These are phyloP conservation scores for Leptinotarsa lineolata DNA, from an alignment of 1,140 invertebrate genomes.

Conservation along the genomic window DNA sequence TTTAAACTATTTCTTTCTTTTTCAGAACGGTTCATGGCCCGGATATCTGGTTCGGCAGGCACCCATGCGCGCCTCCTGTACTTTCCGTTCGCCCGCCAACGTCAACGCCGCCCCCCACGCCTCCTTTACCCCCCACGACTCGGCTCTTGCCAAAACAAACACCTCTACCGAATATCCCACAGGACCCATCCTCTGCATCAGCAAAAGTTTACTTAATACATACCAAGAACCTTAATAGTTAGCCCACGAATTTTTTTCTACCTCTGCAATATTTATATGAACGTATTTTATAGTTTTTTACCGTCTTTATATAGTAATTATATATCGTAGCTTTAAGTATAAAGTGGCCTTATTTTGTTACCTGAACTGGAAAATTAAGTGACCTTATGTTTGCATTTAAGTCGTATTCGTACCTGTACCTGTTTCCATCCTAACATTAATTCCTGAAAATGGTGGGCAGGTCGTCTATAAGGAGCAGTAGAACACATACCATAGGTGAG, in stretches of 20 bases:
- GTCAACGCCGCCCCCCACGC: conserved; percentile 33
- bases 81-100: conserved; percentile 44
- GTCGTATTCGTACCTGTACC: conserved; percentile 16
- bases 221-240: conserved; percentile 19
- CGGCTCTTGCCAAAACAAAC: conserved; percentile 4
- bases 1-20: conserved; percentile 33
- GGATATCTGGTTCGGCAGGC: conserved; percentile 41
- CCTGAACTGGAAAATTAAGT: conserved; percentile 38
- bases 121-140: conserved; percentile 20
- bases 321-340: conserved; percentile 29
- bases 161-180: conserved; percentile 20
- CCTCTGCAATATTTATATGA: conserved; percentile 39
- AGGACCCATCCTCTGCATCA: conserved; percentile 20
- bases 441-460: conserved; percentile 43
- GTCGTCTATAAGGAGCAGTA: conserved; percentile 44
- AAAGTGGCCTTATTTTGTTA: conserved; percentile 48
- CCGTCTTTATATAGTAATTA: conserved; percentile 13
- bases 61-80: conserved; percentile 48
- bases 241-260: conserved; percentile 36
- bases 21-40: conserved; percentile 53
- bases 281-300: conserved; percentile 38
- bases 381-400: conserved; percentile 46
- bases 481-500: conserved; percentile 45
- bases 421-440: conserved; percentile 32
- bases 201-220: conserved; percentile 24